Evolutionary conservation across 2,888 invertebrate species (phyloP), one percentile per base, ranked within the genome.

Genomic region (Drosophila quinaria): DNA sequence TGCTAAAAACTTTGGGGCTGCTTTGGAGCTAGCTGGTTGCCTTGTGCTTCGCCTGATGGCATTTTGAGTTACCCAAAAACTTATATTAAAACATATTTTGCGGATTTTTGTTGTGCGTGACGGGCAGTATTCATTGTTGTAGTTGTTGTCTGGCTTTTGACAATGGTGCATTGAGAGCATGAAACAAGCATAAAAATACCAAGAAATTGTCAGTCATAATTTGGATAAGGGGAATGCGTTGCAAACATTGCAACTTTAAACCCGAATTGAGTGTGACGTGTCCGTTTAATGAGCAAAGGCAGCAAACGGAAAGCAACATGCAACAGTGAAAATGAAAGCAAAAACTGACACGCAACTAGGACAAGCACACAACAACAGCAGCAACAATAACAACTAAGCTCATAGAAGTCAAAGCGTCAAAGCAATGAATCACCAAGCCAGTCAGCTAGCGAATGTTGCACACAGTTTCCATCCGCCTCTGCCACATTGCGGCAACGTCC

Each of bases 31-130:
- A 19, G 37, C n/a, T 54, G 25, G 37, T 39, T 49, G 29, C 9
- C 9, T 19, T 47, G 33, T 42, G 41, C 37, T 39, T 55, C 49
- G 69, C 41, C 54, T 51, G 56, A 49, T 37, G 50, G 58, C 73
- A 54, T 52, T 72, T 54, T 58, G 46, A 58, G 61, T 59, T 68
- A 37, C 46, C 76, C 55, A 51, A 60, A 78, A 85, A 85, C 86
- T 86, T 86, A 73, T 86, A 86, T 86, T 86, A 88, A 89, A 86
- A 89, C 90, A 90, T 86, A 90, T 86, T 86, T 89, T 80, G 67
- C 68, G 64, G 74, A 78, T 78, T 84, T 84, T 84, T 75, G 75
- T 74, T 65, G 80, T 87, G 84, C 83, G 83, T 81, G 81, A 80
- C 73, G 49, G 62, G 59, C 59, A 63, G 60, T 59, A 46, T 42